Evolutionary conservation across 2,113 vertebrate genomes (phyloP), one percentile per base, ranked within the genome.

Genomic region (Triplophysa rosa): DNA sequence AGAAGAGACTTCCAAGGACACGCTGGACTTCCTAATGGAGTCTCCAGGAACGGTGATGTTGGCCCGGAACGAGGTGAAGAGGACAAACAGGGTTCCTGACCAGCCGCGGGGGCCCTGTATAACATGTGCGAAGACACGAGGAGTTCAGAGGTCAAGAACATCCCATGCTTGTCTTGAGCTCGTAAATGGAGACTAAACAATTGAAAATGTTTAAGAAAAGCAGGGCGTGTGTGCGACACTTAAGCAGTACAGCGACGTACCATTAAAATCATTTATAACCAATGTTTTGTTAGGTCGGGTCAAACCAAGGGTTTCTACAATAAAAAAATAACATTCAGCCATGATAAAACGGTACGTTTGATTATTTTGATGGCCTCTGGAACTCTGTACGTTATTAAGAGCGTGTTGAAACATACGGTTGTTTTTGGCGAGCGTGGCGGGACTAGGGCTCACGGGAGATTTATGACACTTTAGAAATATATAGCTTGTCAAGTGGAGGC

Each of bases 1-100:
- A 89, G 80, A 89, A 88, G 87, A 91, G 89, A 89, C 86, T 92
- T 91, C 90, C 91, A 93, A 93, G 92, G 93, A 90, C 91, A 8
- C 84, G 59, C 86, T 84, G 72, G 88, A 91, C 89, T 92, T 93
- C 79, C 86, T 89, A 88, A 88, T 88, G 86, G 88, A 88, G 84
- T 87, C 88, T 90, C 82, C 85, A 88, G 87, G 80, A 91, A 80
- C 65, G 65, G 82, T 83, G 82, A 86, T 84, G 81, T 12, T 76
- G 70, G 80, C 68, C 40, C 76, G 67, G 78, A 82, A 82, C 65
- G 71, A 82, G 80, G 83, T 23, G 14, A 76, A 82, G 85, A 76
- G 70, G 58, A 79, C 71, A 77, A 79, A 79, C 83, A 84, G 78
- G 78, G 58, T 80, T 84, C 84, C 77, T 81, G 77, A 81, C 81